Base-by-base conservation (phyloP, 2,888 invertebrate genomes). In the Drosophila neotestacea region DNA sequence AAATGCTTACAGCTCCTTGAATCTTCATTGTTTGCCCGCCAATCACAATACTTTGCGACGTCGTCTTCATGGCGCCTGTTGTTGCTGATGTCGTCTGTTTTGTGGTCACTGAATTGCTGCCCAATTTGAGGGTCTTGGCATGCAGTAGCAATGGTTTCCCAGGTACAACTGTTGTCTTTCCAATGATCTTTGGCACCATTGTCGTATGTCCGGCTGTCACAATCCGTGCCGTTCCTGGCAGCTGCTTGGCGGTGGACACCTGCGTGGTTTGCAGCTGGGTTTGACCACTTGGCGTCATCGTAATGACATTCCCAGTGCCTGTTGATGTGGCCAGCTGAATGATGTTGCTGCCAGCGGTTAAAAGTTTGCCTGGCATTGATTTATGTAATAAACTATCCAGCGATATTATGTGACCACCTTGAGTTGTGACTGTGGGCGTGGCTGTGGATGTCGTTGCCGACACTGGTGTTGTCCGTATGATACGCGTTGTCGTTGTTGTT, bases 331-430 rank as follows among this genome's bases (percentile, higher is more conserved):
- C 92, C 51, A 94, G 79, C 79, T 94, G 94, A 36, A 94, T 93
- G 4, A 94, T 91, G 79, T 93, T 94, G 6, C 93, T 90, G 2
- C 79, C 73, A 6, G 93, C 85, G 91, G 91, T 90, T 6, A 88
- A 60, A 4, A 85, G 58, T 46, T 79, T 86, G 0, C 78, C 75
- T 4, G 70, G 47, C 30, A 73, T 75, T 74, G 90, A 89, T 55
- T 92, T 91, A 59, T 92, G 91, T 16, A 91, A 70, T 32, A 93
- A 70, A 68, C 88, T 90, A 67, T 92, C 93, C 4, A 93, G 62
- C 0, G 93, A 91, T 27, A 93, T 91, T 36, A 93, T 91, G 56
- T 93, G 92, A 0, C 91, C 91, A 2, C 90, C 94, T 47, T 96
- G 92, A 16, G 96, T 94, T 91, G 96, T 36, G 4, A 27, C 30